A percentile compares a stretch with the other conserved stretches of the same genome.
These are phyloP conservation scores for Hyphantria cunea DNA, from an alignment of 1,140 invertebrate species.

Conservation along the genomic window DNA sequence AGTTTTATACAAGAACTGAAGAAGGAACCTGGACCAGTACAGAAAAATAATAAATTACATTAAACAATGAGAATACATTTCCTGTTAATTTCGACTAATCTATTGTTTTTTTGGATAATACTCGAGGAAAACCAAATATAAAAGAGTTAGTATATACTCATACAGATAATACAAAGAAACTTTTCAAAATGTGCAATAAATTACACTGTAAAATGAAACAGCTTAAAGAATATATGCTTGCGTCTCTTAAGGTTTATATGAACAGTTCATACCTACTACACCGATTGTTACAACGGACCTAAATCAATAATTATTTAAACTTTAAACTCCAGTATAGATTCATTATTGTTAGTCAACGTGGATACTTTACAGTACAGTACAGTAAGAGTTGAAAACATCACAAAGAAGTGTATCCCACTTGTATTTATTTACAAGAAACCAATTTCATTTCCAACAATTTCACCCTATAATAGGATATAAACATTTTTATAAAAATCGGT, in stretches of 20 bases:
- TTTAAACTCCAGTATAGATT: too few species aligned
- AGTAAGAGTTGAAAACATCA: constrained; percentile 38
- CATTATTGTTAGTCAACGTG: constrained; percentile 5
- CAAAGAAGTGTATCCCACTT: constrained; percentile 27
- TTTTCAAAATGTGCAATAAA: constrained; percentile 34
- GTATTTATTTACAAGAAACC: constrained; percentile 51
- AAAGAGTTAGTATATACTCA: constrained; percentile 35
- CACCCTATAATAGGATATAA: constrained; percentile 33
- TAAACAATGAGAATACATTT: constrained; percentile 21
- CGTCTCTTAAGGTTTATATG: constrained; percentile 34
- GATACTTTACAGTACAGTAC: constrained; percentile 42
- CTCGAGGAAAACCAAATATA: constrained; percentile 37
- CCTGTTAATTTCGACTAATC: constrained; percentile 37
- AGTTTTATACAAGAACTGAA: constrained; percentile 13
- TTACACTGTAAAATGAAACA: constrained; percentile 35
- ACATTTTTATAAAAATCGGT: constrained; percentile 39
- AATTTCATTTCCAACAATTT: constrained; percentile 40
- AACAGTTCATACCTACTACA: constrained; percentile 20
- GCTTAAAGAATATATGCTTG: constrained; percentile 40
- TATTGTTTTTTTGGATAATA: constrained; percentile 37
- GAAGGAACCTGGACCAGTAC: constrained; percentile 36
- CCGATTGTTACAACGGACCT: too few species aligned
- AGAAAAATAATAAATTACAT: constrained; percentile 17
- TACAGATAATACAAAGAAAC: constrained; percentile 32
- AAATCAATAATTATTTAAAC: too few species aligned